These are phyloP conservation scores for Lepidocolaptes lacrymiger DNA, from an alignment of 2,797 vertebrate genomes.

Conservation along the genomic window DNA sequence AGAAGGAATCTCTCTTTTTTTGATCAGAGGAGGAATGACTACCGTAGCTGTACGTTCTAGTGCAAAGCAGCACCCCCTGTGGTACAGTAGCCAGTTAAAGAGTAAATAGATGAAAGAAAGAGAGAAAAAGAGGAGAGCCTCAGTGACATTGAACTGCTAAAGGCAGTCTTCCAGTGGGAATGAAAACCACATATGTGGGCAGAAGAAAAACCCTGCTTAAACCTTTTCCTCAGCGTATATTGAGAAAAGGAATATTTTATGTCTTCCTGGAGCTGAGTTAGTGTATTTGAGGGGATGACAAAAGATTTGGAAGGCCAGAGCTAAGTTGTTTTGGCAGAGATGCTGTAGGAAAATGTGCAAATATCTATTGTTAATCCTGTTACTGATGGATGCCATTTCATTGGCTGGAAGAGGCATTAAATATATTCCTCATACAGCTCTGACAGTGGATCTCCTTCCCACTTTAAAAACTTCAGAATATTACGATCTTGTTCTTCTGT, in stretches of 20 bases:
- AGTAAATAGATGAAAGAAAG: neutral
- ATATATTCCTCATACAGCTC: neutral
- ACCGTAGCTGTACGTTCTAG: neutral
- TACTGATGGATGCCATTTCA: neutral
- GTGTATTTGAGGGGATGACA: neutral
- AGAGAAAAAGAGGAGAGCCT: neutral
- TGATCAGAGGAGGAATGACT: neutral
- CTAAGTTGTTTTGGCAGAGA: slow-evolving; percentile 9
- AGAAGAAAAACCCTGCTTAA: neutral
- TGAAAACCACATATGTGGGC: neutral
- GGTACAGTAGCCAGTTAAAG: neutral
- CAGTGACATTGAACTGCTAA: neutral
- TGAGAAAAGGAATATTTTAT: neutral
- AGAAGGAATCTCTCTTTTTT: neutral
- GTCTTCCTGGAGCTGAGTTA: neutral
- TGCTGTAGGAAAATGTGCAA: neutral
- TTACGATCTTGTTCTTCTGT: neutral
- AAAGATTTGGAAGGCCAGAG: neutral
- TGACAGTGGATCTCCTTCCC: neutral
- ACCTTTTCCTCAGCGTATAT: neutral
- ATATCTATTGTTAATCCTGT: neutral
- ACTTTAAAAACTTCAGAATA: neutral
- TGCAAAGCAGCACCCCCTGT: neutral
- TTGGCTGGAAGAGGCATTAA: neutral
- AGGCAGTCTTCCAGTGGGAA: neutral